Percentiles rank a stretch among this genome's conserved stretches.
Conservation (phyloP, 2,797 vertebrate genomes). For the Discoglossus pictus region DNA sequence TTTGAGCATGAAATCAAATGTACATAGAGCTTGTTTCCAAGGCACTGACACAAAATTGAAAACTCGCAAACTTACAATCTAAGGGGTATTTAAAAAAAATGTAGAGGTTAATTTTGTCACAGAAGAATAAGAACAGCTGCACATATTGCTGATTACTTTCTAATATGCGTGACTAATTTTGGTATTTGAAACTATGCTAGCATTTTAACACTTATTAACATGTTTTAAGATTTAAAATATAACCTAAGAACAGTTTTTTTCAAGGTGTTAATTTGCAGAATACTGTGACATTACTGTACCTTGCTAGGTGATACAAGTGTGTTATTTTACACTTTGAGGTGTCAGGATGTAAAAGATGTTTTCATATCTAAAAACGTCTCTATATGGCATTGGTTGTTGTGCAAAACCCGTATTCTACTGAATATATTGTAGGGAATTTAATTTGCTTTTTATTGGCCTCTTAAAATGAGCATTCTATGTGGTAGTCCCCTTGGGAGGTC, state of each 20-base stretch:
- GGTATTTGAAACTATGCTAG: conserved; percentile 10
- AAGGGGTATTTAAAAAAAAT: too few species aligned
- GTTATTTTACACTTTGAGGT: conserved; percentile 7
- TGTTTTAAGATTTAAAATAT: conserved; percentile 5
- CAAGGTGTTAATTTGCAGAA: conserved; percentile 41
- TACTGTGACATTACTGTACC: conserved; percentile 9
- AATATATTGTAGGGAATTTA: too few species aligned
- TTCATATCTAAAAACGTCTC: conserved; percentile 3
- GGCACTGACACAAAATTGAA: too few species aligned
- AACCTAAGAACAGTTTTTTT: background rate
- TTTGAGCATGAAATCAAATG: too few species aligned
- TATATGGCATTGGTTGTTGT: too few species aligned
- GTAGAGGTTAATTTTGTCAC: too few species aligned
- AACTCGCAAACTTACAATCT: too few species aligned
- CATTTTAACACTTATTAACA: conserved; percentile 31
- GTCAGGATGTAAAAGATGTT: background rate
- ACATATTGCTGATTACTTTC: conserved; percentile 17
- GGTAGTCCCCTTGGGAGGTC: too few species aligned
- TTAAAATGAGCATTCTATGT: too few species aligned
- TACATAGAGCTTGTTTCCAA: too few species aligned
- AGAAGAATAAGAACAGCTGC: background rate
- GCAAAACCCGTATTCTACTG: too few species aligned
- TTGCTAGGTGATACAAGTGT: background rate
- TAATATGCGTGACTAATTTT: conserved; percentile 6
- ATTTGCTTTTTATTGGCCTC: too few species aligned